Evolutionary conservation across 2,113 vertebrate species (phyloP).

Genomic region (Glaucidium brasilianum): DNA sequence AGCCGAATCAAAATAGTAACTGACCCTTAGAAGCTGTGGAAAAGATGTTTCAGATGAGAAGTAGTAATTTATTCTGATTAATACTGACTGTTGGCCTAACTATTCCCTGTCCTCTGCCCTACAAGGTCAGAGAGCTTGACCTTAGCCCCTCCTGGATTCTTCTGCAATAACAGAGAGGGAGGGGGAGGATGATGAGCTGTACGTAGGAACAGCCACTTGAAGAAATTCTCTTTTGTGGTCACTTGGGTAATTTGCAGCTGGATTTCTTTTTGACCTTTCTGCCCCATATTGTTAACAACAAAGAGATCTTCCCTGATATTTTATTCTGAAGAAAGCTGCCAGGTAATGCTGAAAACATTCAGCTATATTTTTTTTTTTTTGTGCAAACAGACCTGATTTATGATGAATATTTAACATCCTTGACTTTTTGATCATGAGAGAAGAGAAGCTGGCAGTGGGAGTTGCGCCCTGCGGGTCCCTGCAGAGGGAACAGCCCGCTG

Average conservation of each 20-base stretch:
- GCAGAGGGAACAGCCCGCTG: background rate
- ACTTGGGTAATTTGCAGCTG: background rate
- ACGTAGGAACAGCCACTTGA: background rate
- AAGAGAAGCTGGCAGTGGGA: background rate
- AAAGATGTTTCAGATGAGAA: conserved; percentile 11
- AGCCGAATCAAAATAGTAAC: background rate
- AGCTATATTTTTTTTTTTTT: background rate
- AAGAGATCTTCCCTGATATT: background rate
- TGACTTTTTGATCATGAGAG: background rate
- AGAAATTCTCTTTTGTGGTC: background rate
- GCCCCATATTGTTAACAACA: background rate
- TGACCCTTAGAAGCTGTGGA: conserved; percentile 16
- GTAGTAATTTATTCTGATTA: conserved; percentile 64
- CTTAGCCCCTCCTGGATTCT: conserved; percentile 13
- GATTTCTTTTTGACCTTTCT: conserved; percentile 22
- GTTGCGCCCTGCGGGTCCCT: background rate
- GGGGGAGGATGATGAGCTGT: background rate
- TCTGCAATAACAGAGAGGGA: background rate
- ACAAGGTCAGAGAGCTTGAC: conserved; percentile 30
- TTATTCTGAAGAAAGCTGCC: background rate
- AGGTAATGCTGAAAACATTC: background rate
- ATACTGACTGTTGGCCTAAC: conserved; percentile 21
- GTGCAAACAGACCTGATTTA: rapidly evolving
- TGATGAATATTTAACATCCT: background rate
- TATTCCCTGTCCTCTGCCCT: conserved; percentile 15